Evolutionary conservation across 2,888 invertebrate species (phyloP), one percentile per base, ranked within the genome.

Genomic region (Nipponacmea schrenckii): DNA sequence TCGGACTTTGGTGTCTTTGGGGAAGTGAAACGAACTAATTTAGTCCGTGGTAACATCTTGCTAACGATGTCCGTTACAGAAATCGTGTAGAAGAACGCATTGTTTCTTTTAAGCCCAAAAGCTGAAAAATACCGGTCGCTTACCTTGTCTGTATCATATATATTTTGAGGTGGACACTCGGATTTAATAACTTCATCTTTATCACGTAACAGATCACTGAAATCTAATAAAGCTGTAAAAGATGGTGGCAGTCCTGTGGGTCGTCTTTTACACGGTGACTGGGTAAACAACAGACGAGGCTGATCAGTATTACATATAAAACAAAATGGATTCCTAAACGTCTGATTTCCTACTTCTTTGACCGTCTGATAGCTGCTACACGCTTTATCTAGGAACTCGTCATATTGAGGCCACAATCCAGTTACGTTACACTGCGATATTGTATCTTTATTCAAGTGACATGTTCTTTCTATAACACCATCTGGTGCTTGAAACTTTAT

Each of bases 241-340:
- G 74, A 69, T 62, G 70, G 67, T 8, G 70, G 64, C 7, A 31
- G 31, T 8, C 63, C 14, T 2, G 14, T 14, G 0, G 24, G 20
- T 10, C 26, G 46, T 10, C 68, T 45, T 64, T 46, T 67, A 65
- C 74, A 74, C 15, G 45, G 27, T n/a, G 27, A 27, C 44, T 50
- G 46, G 39, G 39, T 39, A 39, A 39, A 39, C 46, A 67, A 45
- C 20, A 24, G 12, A 24, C n/a, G n/a, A 62, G 48, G 26, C n/a
- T 48, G 27, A 17, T 70, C 66, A 15, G 70, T 44, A 67, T 78
- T 78, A 64, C 77, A 78, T 64, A 76, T 48, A 66, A 65, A 78
- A 65, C 77, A 78, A 69, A 76, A 78, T 14, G 73, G 69, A 48
- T 78, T 78, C 64, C 70, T 70, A 56, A 74, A 78, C 62, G 67